A percentile compares a stretch with the other conserved stretches of the same genome.
These are phyloP conservation scores for Epinephelus cyanopodus DNA, from an alignment of 2,113 vertebrate species.

Conservation along the genomic window DNA sequence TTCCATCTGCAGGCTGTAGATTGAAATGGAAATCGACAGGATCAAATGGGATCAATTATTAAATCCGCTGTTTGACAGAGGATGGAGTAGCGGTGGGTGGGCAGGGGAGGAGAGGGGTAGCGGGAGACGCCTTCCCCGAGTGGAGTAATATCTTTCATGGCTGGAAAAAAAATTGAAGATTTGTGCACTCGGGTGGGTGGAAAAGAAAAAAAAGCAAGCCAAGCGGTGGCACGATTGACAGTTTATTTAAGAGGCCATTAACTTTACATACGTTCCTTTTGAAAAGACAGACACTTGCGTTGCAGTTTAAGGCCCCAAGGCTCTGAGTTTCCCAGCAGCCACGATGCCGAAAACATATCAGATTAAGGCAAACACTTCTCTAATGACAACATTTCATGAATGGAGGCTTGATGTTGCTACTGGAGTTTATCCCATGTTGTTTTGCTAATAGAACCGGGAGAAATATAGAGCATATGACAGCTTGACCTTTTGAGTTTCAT, in stretches of 20 bases:
- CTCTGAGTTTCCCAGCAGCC: constrained; percentile 27
- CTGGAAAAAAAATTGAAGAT: constrained; percentile 49
- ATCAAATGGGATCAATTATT: constrained; percentile 82
- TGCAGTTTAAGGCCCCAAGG: constrained; percentile 59
- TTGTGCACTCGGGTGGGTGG: constrained; percentile 59
- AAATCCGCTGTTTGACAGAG: constrained; percentile 77
- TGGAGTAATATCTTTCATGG: constrained; percentile 62
- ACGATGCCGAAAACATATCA: constrained; percentile 23
- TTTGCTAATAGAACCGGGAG: constrained; percentile 37
- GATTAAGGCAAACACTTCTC: constrained; percentile 40
- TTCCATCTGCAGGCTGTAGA: constrained; percentile 54
- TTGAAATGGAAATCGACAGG: constrained; percentile 79
- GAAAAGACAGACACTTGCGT: constrained; percentile 71
- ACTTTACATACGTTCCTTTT: constrained; percentile 82
- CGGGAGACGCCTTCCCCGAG: constrained; percentile 40
- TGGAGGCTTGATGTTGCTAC: constrained; percentile 23
- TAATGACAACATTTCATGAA: constrained; percentile 43
- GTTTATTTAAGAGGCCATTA: constrained; percentile 88
- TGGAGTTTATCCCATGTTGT: constrained; percentile 19
- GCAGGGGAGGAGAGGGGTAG: constrained; percentile 3
- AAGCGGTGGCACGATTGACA: constrained; percentile 80
- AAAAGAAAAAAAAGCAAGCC: constrained; percentile 58
- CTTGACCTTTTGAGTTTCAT: constrained; percentile 66
- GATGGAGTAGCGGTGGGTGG: constrained; percentile 38
- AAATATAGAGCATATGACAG: constrained; percentile 53